Evolutionary conservation across 2,888 invertebrate genomes (phyloP), one percentile per base, ranked within the genome.

Genomic region (Lagria hirta): DNA sequence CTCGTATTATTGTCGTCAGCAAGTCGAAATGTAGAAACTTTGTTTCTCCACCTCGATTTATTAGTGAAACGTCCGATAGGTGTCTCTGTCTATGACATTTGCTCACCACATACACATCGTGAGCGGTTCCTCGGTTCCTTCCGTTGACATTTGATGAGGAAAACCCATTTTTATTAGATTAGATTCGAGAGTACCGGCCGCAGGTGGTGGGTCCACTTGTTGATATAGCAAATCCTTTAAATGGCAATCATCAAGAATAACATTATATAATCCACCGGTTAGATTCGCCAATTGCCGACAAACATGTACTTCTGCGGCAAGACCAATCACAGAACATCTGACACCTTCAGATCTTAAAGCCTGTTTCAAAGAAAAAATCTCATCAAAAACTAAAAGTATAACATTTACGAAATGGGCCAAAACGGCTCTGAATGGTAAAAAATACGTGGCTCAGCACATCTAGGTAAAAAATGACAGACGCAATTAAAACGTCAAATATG

Each of bases 91-190:
- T 21, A 5, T 8, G 1, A 10, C 14, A 14, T 15, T 6, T 23
- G 10, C 77, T 68, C 66, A 88, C 88, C 91, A 95, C 89, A 94
- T 92, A 74, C 95, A 96, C 72, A 93, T 86, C 15, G 92, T 88
- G 49, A 92, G 80, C 3, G 85, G 83, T 29, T 73, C 73, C 45
- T 78, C 69, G 60, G 75, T 74, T 58, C 78, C 76, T 57, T 79
- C 80, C 3, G 78, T 78, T 35, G 76, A 68, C 61, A 74, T 66
- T 54, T 84, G 83, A 74, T 93, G 92, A 3, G 96, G 96, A 72
- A 97, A 97, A 27, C 96, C 97, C 95, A 97, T 97, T 78, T 93
- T 90, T 18, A 94, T 89, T 2, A 94, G 78, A 6, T 85, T 84
- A n/a, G 86, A 82, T 51, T 87, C 85, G 44, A 83, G 69, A 51